A percentile compares a stretch with the other conserved stretches of the same genome.
Conservation (phyloP, 2,797 vertebrate species). For the Corythornis leucogaster region DNA sequence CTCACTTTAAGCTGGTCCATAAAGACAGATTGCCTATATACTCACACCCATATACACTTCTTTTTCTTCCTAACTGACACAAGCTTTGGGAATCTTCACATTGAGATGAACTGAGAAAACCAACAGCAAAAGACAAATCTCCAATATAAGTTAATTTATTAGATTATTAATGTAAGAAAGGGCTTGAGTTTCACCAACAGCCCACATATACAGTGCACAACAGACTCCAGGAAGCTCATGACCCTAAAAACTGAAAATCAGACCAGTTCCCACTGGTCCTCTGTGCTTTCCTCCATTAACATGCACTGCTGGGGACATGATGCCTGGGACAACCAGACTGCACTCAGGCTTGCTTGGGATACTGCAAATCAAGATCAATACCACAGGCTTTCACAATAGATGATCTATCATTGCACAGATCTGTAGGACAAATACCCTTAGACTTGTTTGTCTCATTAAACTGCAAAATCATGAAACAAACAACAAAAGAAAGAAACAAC, state of each 20-base stretch:
- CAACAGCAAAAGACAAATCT: background rate
- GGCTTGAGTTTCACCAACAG: background rate
- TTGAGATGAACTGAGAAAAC: background rate
- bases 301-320: background rate
- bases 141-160: background rate
- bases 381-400: background rate
- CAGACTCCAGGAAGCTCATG: background rate
- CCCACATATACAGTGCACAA: background rate
- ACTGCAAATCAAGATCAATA: slow-evolving; percentile 14
- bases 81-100: background rate
- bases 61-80: background rate
- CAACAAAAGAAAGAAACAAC: background rate
- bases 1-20: background rate
- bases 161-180: background rate
- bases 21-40: background rate
- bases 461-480: background rate
- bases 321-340: background rate
- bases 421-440: background rate
- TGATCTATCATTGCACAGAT: background rate
- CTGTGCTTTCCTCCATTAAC: background rate
- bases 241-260: background rate
- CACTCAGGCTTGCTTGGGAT: background rate
- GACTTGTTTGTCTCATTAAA: background rate
- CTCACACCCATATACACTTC: background rate
- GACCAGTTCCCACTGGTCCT: background rate